A percentile compares a stretch with the other conserved stretches of the same genome.
Conservation (phyloP, 2,888 invertebrate genomes). For the Tenthredo livida region DNA sequence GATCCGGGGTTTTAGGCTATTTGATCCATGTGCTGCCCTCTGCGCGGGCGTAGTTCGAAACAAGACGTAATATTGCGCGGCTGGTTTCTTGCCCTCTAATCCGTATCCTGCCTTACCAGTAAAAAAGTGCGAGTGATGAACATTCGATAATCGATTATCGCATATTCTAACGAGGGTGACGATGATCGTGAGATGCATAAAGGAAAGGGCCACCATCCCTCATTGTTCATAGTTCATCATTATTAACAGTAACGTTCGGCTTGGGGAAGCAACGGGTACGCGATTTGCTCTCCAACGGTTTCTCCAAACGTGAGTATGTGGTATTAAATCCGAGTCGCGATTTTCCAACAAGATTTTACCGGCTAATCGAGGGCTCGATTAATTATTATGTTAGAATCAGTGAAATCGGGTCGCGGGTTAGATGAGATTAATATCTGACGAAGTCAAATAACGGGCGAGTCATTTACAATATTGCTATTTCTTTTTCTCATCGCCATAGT, state of each 20-base stretch:
- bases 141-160: background rate
- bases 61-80: background rate
- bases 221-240: background rate
- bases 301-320: no score
- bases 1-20: background rate
- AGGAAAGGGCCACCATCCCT: background rate
- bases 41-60: background rate
- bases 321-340: no score
- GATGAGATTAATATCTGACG: no score
- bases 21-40: background rate
- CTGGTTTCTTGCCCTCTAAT: background rate
- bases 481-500: no score
- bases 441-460: no score
- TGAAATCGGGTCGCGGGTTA: no score
- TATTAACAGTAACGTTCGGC: background rate
- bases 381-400: no score
- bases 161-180: background rate
- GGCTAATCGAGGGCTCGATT: no score
- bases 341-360: no score
- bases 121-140: background rate
- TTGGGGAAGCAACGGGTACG: background rate
- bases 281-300: no score
- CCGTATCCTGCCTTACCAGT: accelerated
- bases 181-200: background rate
- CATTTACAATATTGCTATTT: no score